Base-by-base conservation (phyloP, 2,888 invertebrate genomes). In the Escarpia spicata region DNA sequence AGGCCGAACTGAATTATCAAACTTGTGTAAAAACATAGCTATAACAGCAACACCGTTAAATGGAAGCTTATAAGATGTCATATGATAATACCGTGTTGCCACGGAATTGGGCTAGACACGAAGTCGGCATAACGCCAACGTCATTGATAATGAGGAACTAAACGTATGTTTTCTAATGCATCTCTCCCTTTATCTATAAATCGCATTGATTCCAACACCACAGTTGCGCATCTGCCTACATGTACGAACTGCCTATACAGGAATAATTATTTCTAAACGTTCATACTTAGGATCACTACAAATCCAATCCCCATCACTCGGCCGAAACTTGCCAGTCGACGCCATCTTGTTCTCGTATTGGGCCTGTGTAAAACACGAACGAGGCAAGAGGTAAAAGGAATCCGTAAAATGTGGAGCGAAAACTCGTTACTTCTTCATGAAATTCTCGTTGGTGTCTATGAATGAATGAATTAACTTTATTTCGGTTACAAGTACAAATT, bases 251-350 rank as follows among this genome's bases (percentile, higher is more conserved):
- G 26, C 90, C 19, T 19, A 12, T 45, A 60, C 90, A 26, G 75
- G 75, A 75, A 75, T 75, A 75, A 26, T 75, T 75, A 75, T 75
- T 75, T 75, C 26, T 75, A 75, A 52, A n/a, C n/a, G 58, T 37
- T 90, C 94, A 93, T 96, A 97, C 96, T 96, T 97, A 37, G 96
- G 94, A 94, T 97, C 97, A n/a, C 95, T 94, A 94, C 97, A 97
- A 91, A 96, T 96, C 97, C 97, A 97, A 94, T 97, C 97, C 60
- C 97, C 97, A 93, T 96, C 96, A 91, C 95, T 95, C 75, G 96
- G 95, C 92, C 95, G 95, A 93, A 96, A 96, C 92, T 75, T 75
- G 19, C 75, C 75, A 75, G 75, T 75, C 75, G 75, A 26, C 75
- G 75, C 75, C 75, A 75, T 75, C n/a, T 75, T 75, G 75, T n/a